Base-by-base conservation (phyloP, 2,113 vertebrate genomes). In the Callocephalon fimbriatum region DNA sequence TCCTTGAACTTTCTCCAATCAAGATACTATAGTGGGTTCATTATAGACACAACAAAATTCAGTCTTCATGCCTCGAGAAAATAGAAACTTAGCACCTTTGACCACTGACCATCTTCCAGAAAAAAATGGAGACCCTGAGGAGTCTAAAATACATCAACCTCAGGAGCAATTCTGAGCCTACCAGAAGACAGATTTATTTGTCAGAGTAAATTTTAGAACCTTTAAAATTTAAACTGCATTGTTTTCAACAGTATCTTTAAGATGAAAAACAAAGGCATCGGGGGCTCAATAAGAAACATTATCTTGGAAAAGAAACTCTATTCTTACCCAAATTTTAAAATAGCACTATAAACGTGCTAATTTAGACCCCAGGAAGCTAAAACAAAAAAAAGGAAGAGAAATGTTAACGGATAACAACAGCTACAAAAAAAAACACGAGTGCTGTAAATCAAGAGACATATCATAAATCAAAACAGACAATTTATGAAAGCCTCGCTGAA, bases 401-500 rank as follows among this genome's bases (percentile, higher is more conserved):
- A 79, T 29, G 17, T 66, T 82, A 95, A 76, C 23, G 42, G 45
- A 79, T 23, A 86, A 75, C 47, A 93, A 31, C 37, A 88, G 53
- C 18, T 35, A 74, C 37, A 9, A 14, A 42, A 80, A 42, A 80
- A 87, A 65, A 71, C 20, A 16, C 9, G 40, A 86, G 32, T 50
- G n/a, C 59, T 86, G 67, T 66, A 93, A 96, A 91, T 93, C 81
- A 88, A 88, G 42, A 47, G 75, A 70, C 42, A 82, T 42, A 76
- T 17, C 63, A 50, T 88, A 93, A 93, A 93, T 95, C 92, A 83
- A 94, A 92, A 32, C 19, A 88, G 63, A 91, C 62, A 92, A 90
- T 86, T 93, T 88, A 90, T 71, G n/a, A 94, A 96, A 93, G 29
- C 54, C 38, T 80, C 80, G 53, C 54, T 83, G 86, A 95, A 94